A percentile compares a stretch with the other conserved stretches of the same genome.
Conservation (phyloP, 2,797 vertebrate genomes). For the Myotis pilosus region DNA sequence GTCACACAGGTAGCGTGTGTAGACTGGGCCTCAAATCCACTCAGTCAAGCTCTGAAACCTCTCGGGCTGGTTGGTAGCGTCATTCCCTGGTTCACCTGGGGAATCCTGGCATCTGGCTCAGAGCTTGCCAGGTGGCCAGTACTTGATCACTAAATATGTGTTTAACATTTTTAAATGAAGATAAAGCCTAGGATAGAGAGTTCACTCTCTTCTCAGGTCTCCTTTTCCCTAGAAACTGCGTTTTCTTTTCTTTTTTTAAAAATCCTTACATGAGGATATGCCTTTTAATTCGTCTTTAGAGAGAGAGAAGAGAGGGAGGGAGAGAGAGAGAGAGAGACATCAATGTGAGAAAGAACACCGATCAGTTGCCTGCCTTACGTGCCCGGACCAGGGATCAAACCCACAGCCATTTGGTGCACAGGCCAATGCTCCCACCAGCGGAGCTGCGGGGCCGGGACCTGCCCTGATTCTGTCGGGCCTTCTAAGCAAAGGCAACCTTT, state of each 20-base stretch:
- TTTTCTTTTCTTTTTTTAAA: not conserved
- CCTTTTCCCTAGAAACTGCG: not conserved
- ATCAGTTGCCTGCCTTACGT: not conserved
- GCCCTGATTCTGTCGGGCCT: not conserved
- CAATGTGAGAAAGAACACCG: not conserved
- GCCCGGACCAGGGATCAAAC: not conserved
- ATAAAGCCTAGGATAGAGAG: not conserved
- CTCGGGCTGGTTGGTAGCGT: accelerated
- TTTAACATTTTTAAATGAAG: not conserved
- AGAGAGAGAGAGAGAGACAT: not conserved
- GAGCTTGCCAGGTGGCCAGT: not conserved
- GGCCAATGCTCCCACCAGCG: not conserved
- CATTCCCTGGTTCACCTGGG: not conserved
- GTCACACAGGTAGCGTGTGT: not conserved
- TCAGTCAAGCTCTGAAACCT: not conserved
- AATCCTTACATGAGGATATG: not conserved
- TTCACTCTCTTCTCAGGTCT: not conserved
- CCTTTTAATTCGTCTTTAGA: not conserved
- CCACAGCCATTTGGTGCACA: not conserved
- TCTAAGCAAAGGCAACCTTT: not conserved
- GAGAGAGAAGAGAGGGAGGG: not conserved
- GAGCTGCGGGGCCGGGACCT: not conserved
- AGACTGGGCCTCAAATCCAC: not conserved
- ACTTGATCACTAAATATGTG: not conserved
- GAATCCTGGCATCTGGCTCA: not conserved